Evolutionary conservation across 2,797 vertebrate species (phyloP).

Genomic region (Botia almorhae): DNA sequence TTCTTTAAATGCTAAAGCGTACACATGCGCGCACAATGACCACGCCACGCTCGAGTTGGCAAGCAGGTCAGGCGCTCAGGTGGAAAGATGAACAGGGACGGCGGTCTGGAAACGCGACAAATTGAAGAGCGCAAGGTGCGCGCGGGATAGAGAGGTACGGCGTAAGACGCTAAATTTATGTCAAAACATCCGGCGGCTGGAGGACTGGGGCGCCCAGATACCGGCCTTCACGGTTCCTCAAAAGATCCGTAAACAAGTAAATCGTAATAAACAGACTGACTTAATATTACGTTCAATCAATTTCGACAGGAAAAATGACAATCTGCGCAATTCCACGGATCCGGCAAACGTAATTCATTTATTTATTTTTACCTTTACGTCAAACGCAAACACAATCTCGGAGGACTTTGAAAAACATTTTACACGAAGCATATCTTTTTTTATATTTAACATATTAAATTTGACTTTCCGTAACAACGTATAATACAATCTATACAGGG

Average conservation of each 20-base stretch:
- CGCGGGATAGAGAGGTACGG: constrained; percentile 45
- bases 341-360: constrained; percentile 45
- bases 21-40: constrained; percentile 75
- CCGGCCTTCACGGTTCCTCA: constrained; percentile 22
- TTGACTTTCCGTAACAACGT: not conserved
- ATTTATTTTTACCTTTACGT: not conserved
- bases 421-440: not conserved
- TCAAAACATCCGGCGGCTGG: constrained; percentile 41
- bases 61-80: constrained; percentile 75
- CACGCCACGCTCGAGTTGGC: constrained; percentile 80
- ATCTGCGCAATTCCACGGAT: constrained; percentile 41
- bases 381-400: constrained; percentile 2
- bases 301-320: constrained; percentile 66
- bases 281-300: constrained; percentile 64
- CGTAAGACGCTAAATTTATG: constrained; percentile 44
- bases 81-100: constrained; percentile 43
- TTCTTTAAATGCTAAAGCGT: constrained; percentile 76
- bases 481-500: not conserved
- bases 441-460: not conserved
- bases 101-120: constrained; percentile 46
- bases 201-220: constrained; percentile 49
- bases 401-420: constrained; percentile 4
- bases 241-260: constrained; percentile 48
- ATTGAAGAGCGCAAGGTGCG: constrained; percentile 55
- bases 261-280: constrained; percentile 54